Percentiles rank a stretch among this genome's conserved stretches.
These are phyloP conservation scores for Odontesthes bonariensis DNA, from an alignment of 2,113 vertebrate genomes.

Conservation along the genomic window DNA sequence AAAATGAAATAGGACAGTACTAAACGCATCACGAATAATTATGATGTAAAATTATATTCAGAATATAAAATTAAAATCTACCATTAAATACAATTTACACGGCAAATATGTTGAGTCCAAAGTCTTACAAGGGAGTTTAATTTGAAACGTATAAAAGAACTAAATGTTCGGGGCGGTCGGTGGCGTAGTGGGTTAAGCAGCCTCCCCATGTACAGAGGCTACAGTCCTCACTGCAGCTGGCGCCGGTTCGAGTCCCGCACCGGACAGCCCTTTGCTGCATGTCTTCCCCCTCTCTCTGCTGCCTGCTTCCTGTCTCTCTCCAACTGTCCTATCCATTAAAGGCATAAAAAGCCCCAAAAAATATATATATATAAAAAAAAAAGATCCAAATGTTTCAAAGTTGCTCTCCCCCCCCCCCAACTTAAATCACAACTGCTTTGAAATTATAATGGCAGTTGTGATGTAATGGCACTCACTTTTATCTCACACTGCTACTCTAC, in stretches of 20 bases:
- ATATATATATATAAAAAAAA: no score
- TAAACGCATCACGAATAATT: slow-evolving; percentile 6
- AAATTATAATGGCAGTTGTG: slow-evolving; percentile 14
- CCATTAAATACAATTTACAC: background rate
- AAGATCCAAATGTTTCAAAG: slow-evolving; percentile 19
- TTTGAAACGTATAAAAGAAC: slow-evolving; percentile 27
- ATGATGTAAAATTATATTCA: background rate
- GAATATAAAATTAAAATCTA: slow-evolving; percentile 6
- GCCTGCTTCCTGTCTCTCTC: no score
- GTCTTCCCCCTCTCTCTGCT: no score
- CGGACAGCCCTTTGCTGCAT: no score
- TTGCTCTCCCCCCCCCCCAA: slow-evolving; percentile 15
- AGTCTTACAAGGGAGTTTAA: slow-evolving; percentile 2
- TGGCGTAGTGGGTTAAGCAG: no score
- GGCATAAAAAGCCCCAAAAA: no score
- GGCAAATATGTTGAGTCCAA: background rate
- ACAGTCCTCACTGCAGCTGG: no score
- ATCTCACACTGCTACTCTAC: slow-evolving; percentile 16
- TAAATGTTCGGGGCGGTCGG: no score
- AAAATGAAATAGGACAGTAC: slow-evolving; percentile 12
- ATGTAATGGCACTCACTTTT: no score
- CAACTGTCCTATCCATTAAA: no score
- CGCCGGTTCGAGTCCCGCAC: no score
- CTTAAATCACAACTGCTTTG: slow-evolving; percentile 16
- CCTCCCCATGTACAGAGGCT: no score